Conservation (phyloP, 1,140 invertebrate species). For the Macrosteles quadrilineatus region DNA sequence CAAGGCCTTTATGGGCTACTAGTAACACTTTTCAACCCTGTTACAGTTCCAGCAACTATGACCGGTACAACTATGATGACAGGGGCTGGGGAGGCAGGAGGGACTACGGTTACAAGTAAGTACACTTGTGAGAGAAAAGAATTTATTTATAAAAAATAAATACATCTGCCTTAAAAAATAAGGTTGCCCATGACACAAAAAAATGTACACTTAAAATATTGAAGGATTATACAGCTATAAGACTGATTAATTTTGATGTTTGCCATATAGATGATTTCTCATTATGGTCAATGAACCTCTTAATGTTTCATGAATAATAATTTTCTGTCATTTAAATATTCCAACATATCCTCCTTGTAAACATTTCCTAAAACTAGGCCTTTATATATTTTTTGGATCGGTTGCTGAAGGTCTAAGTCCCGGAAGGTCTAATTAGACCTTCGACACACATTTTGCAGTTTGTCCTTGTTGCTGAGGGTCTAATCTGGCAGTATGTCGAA, state of each 20-base stretch:
- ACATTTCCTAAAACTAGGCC: not conserved
- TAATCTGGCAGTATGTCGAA: not conserved
- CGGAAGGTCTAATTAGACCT: not conserved
- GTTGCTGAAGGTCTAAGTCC: not conserved
- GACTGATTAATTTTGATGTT: too few species aligned
- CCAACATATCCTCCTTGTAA: not conserved
- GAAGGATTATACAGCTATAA: too few species aligned
- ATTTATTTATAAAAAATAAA: too few species aligned
- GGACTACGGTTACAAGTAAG: not conserved
- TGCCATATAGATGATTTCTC: too few species aligned
- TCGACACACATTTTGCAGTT: too few species aligned
- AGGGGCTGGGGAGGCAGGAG: not conserved
- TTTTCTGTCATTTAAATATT: not conserved
- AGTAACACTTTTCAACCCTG: too few species aligned
- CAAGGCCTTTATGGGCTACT: too few species aligned
- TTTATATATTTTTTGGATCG: not conserved
- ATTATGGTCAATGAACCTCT: too few species aligned
- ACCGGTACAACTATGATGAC: not conserved
- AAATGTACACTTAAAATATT: not conserved
- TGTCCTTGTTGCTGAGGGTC: too few species aligned
- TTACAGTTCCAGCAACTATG: not conserved
- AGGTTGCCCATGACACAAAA: not conserved
- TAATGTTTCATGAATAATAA: too few species aligned
- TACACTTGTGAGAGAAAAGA: not conserved
- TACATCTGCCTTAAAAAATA: too few species aligned